Percentiles rank a stretch among this genome's conserved stretches.
These are phyloP conservation scores for Trypoxylon attenuatum DNA, from an alignment of 2,888 invertebrate genomes.

Conservation along the genomic window DNA sequence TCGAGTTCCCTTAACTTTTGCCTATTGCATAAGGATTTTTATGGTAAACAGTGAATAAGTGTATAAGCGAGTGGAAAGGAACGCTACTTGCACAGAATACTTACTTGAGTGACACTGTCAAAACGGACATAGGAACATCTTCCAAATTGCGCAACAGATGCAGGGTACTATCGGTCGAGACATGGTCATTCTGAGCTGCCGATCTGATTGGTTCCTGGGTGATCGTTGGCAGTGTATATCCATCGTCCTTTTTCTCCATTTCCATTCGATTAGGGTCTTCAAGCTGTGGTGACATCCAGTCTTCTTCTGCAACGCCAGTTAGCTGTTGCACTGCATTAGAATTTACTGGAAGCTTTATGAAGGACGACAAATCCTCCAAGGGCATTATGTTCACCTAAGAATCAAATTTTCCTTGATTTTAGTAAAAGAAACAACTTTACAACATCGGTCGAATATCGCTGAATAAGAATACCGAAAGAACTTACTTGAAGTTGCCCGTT, in stretches of 20 bases:
- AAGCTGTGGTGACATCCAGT: background rate
- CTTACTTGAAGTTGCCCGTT: slow-evolving; percentile 80
- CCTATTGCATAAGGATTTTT: slow-evolving; percentile 68
- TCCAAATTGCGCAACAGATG: slow-evolving; percentile 58
- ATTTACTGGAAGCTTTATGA: slow-evolving; percentile 48
- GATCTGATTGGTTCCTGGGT: too few species aligned
- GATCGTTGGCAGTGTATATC: background rate
- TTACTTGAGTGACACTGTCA: slow-evolving; percentile 63
- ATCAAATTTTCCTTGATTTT: too few species aligned
- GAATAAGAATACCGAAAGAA: too few species aligned
- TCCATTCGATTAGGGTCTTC: background rate
- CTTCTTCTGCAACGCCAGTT: too few species aligned
- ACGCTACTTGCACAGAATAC: slow-evolving; percentile 2
- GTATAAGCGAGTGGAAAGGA: too few species aligned
- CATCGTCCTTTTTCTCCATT: background rate
- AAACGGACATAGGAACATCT: slow-evolving; percentile 67
- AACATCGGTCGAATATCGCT: too few species aligned
- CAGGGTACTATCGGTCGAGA: slow-evolving; percentile 28
- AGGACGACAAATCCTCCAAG: slow-evolving; percentile 74
- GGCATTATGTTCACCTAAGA: slow-evolving; percentile 76
- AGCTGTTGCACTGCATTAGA: slow-evolving; percentile 36
- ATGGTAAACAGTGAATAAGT: background rate
- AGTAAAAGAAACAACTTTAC: too few species aligned
- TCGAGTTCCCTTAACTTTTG: slow-evolving; percentile 80
- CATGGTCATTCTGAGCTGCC: too few species aligned